These are phyloP conservation scores for Mesorhabditis sp. DNA, from an alignment of 2,888 invertebrate genomes.

Conservation along the genomic window DNA sequence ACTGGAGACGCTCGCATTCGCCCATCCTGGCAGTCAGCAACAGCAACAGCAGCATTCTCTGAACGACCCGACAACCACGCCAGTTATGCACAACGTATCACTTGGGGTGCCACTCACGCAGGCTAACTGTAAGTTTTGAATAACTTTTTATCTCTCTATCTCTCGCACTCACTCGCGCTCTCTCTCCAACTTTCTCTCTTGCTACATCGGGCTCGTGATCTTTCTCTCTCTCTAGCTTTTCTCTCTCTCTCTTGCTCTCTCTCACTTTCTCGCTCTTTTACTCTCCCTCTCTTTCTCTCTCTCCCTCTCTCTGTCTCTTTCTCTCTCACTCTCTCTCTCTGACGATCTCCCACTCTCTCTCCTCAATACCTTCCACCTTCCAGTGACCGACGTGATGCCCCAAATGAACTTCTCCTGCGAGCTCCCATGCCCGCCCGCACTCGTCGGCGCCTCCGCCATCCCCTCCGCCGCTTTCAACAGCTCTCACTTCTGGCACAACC, in stretches of 20 bases:
- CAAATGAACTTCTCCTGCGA: neutral
- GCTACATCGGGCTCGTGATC: too few relatives aligned
- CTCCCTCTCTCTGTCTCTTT: conserved; percentile 4
- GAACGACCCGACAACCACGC: neutral
- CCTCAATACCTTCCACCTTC: neutral
- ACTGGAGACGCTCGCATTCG: conserved; percentile 17
- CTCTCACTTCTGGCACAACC: neutral
- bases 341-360: neutral
- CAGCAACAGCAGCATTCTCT: conserved; percentile 7
- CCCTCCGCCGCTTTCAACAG: neutral
- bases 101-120: conserved; percentile 24
- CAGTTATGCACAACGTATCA: conserved; percentile 28
- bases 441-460: neutral
- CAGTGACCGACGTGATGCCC: neutral
- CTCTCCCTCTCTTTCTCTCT: neutral
- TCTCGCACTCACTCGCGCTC: too few relatives aligned
- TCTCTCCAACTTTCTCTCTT: too few relatives aligned
- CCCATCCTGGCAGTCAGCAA: neutral
- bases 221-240: too few relatives aligned
- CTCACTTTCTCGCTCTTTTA: too few relatives aligned
- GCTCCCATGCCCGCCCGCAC: neutral
- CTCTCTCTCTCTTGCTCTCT: too few relatives aligned
- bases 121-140: conserved; percentile 21
- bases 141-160: neutral
- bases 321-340: neutral